Evolutionary conservation across 2,113 vertebrate genomes (phyloP).

Genomic region (Hippocampus zosterae): DNA sequence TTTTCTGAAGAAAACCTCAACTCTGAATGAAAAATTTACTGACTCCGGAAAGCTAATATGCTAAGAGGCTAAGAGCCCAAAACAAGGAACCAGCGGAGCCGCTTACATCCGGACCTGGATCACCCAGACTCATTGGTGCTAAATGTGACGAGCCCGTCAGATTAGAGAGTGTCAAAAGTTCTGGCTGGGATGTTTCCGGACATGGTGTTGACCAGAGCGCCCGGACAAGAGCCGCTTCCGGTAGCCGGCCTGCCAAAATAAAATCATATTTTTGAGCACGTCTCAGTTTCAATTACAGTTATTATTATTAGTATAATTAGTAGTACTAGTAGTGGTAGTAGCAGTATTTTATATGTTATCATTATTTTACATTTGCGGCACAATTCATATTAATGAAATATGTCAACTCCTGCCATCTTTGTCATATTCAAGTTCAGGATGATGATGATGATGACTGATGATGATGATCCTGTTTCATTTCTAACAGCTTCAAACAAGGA

Average conservation of each 20-base stretch:
- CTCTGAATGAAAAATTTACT: background rate
- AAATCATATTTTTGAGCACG: slow-evolving; percentile 1
- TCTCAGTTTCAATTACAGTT: background rate
- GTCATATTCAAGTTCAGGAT: too few species aligned
- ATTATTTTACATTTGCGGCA: background rate
- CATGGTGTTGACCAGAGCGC: background rate
- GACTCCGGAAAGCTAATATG: slow-evolving; percentile 1
- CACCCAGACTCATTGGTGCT: background rate
- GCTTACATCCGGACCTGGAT: background rate
- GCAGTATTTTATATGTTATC: too few species aligned
- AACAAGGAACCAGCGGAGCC: background rate
- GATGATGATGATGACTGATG: too few species aligned
- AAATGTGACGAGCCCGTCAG: background rate
- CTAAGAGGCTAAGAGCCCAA: slow-evolving; percentile 16
- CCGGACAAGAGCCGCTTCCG: slow-evolving; percentile 7
- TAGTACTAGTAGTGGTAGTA: too few species aligned
- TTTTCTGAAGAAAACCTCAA: background rate
- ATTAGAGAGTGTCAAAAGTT: background rate
- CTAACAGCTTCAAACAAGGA: too few species aligned
- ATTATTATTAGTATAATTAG: too few species aligned
- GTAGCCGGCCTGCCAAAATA: background rate
- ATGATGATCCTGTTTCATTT: too few species aligned
- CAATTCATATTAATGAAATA: background rate
- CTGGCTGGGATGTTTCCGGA: slow-evolving; percentile 20
- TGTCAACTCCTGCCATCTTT: too few species aligned